phyloP scores from a whole-genome alignment of 2,113 vertebrate species.

The Pseudopodoces humilis region DNA sequence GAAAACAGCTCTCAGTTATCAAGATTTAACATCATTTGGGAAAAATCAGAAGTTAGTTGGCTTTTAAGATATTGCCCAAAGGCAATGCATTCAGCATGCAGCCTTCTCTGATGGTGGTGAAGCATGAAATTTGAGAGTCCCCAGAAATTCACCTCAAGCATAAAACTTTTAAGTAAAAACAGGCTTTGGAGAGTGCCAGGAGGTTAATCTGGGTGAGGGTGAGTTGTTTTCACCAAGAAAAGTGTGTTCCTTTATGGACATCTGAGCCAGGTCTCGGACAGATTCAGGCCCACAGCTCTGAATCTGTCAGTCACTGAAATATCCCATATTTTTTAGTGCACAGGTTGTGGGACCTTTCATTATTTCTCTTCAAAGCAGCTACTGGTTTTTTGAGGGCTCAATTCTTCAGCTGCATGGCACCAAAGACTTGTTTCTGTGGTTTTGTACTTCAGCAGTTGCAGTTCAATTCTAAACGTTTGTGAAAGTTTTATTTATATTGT shows the following conservation, averaged over 20 bases:
- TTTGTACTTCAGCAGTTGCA: background rate
- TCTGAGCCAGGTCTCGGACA: background rate
- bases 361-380: background rate
- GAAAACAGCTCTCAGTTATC: background rate
- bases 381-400: background rate
- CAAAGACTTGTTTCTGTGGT: background rate
- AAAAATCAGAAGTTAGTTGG: constrained; percentile 4
- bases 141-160: background rate
- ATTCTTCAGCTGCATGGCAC: background rate
- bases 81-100: background rate
- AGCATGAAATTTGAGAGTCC: background rate
- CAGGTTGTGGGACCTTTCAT: background rate
- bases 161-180: background rate
- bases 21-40: constrained; percentile 8
- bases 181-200: background rate
- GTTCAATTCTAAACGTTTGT: background rate
- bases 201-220: constrained; percentile 14
- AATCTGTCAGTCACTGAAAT: background rate
- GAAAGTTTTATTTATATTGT: constrained; percentile 34
- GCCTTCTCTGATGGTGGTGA: background rate
- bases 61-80: constrained; percentile 14
- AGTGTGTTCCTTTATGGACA: background rate
- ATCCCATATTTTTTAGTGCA: background rate
- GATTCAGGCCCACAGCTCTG: background rate
- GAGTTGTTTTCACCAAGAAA: background rate